These are phyloP conservation scores for Tamias sibiricus DNA, from an alignment of 2,113 vertebrate species.

Conservation along the genomic window DNA sequence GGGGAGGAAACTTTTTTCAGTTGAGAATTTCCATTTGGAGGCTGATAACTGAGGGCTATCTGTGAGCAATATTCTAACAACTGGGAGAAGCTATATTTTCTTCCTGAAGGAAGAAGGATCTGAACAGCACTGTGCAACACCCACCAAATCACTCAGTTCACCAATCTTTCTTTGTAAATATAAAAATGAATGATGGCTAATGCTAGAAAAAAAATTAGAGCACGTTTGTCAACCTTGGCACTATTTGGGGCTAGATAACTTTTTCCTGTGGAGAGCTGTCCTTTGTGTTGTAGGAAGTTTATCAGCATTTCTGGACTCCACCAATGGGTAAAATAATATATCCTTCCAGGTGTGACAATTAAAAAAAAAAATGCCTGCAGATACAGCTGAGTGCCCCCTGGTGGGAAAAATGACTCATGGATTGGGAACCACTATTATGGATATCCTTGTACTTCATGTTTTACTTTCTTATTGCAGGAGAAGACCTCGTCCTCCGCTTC, in stretches of 20 bases:
- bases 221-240: neutral
- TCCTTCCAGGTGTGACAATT: neutral
- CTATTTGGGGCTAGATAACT: neutral
- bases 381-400: neutral
- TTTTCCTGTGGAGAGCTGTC: neutral
- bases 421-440: neutral
- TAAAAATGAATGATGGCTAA: neutral
- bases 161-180: neutral
- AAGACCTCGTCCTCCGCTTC: neutral
- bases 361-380: neutral
- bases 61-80: neutral
- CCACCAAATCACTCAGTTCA: neutral
- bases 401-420: neutral
- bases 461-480: neutral
- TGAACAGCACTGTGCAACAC: neutral
- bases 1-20: neutral
- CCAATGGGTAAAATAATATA: neutral
- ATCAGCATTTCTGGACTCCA: neutral
- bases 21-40: neutral
- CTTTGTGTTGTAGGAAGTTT: neutral
- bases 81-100: neutral
- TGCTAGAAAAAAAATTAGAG: neutral
- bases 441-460: neutral
- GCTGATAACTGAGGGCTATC: neutral
- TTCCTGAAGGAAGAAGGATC: neutral